A percentile compares a stretch with the other conserved stretches of the same genome.
Conservation (phyloP, 2,113 vertebrate genomes). For the Datnioides undecimradiatus region DNA sequence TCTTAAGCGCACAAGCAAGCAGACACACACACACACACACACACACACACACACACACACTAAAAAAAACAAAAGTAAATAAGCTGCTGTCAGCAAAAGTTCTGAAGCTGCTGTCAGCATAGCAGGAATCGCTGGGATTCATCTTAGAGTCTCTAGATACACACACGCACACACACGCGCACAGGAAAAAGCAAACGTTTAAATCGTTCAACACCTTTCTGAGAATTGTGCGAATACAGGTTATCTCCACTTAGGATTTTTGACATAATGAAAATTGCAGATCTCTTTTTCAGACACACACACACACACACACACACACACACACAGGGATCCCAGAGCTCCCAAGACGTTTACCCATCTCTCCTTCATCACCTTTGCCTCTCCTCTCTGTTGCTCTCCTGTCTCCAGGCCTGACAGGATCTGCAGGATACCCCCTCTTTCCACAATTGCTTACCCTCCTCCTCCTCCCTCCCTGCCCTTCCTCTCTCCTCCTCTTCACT, state of each 20-base stretch:
- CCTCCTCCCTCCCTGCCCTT: slow-evolving; percentile 28
- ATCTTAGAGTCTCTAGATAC: slow-evolving; percentile 7
- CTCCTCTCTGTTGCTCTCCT: slow-evolving; percentile 10
- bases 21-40: neutral
- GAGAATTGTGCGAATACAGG: neutral
- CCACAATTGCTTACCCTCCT: slow-evolving; percentile 37
- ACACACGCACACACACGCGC: slow-evolving; percentile 8
- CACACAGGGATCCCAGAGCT: neutral
- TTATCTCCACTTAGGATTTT: neutral
- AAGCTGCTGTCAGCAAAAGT: slow-evolving; percentile 54
- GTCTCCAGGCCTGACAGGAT: slow-evolving; percentile 38
- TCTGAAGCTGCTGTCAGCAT: slow-evolving; percentile 57
- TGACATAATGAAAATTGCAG: slow-evolving; percentile 8
- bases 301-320: neutral
- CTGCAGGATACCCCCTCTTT: slow-evolving; percentile 51
- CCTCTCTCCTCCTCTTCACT: slow-evolving; percentile 40
- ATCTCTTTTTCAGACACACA: neutral
- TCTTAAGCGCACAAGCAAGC: neutral
- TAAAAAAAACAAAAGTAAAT: slow-evolving; percentile 8
- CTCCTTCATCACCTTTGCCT: slow-evolving; percentile 26
- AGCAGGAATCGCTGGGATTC: slow-evolving; percentile 42
- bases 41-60: neutral
- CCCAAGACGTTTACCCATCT: slow-evolving; percentile 22
- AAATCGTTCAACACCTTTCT: slow-evolving; percentile 18
- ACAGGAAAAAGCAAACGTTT: slow-evolving; percentile 28